Percentiles rank a stretch among this genome's conserved stretches.
phyloP scores from a whole-genome alignment of 2,888 invertebrate genomes.

The Scaptomyza cyrtandrae region DNA sequence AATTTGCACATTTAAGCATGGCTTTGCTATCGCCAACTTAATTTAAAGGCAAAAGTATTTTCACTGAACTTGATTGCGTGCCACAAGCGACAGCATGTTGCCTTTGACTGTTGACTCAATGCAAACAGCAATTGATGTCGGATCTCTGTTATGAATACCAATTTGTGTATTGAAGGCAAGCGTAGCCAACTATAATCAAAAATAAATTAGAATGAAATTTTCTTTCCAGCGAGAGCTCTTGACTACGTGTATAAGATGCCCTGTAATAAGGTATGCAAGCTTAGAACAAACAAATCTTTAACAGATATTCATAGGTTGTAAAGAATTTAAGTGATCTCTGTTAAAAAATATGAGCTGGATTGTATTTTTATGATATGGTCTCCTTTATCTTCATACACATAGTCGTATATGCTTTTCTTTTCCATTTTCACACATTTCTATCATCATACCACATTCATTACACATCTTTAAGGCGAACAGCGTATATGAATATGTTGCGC shows the following conservation, averaged over 20 bases:
- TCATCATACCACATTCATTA: neutral
- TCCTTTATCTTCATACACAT: no score
- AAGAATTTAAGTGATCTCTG: no score
- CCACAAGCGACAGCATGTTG: constrained; percentile 12
- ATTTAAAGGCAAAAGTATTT: constrained; percentile 3
- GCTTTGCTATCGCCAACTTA: neutral
- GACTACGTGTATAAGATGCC: neutral
- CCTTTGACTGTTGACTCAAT: neutral
- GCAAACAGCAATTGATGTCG: neutral
- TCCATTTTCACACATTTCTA: no score
- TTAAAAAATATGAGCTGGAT: no score
- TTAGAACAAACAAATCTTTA: no score
- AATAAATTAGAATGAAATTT: neutral
- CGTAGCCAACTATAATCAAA: neutral
- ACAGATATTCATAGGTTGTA: no score
- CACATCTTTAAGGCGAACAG: neutral
- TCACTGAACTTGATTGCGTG: constrained; percentile 13
- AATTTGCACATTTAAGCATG: constrained; percentile 8
- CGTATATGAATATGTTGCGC: neutral
- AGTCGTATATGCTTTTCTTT: no score
- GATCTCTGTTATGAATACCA: neutral
- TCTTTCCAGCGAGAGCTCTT: neutral
- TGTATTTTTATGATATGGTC: no score
- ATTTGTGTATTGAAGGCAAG: neutral
- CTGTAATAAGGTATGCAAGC: neutral